These are phyloP conservation scores for Embiotoca jacksoni DNA, from an alignment of 2,113 vertebrate genomes.

Conservation along the genomic window DNA sequence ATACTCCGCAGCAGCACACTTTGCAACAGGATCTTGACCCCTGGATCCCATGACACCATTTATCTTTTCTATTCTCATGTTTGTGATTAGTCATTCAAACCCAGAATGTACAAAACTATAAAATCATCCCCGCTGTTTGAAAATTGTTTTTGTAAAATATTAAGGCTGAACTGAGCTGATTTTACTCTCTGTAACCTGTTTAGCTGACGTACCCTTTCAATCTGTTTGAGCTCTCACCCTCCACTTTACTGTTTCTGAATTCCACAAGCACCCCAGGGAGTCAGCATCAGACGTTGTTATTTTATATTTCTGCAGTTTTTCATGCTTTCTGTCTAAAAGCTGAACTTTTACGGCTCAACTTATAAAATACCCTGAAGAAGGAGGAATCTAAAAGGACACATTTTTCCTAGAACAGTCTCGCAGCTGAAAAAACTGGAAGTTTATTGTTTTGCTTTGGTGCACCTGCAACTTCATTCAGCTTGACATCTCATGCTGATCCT, in stretches of 20 bases:
- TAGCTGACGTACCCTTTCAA: neutral
- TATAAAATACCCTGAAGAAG: neutral
- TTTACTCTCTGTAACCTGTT: neutral
- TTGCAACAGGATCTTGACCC: too few relatives aligned
- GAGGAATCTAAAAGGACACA: conserved; percentile 9
- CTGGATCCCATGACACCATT: too few relatives aligned
- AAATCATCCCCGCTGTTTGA: too few relatives aligned
- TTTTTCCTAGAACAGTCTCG: neutral
- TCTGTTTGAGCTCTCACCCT: neutral
- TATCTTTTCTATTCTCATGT: too few relatives aligned
- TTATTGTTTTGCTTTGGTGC: conserved; percentile 61
- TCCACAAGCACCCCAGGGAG: neutral
- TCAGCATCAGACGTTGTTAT: neutral
- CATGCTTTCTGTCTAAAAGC: conserved; percentile 12
- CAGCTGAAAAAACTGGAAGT: conserved; percentile 68
- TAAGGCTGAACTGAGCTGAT: neutral
- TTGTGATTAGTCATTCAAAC: too few relatives aligned
- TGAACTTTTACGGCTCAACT: conserved; percentile 11
- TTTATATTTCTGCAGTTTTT: neutral
- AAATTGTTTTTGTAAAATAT: too few relatives aligned
- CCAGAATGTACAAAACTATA: too few relatives aligned
- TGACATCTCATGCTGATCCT: conserved; percentile 75
- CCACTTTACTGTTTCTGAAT: neutral
- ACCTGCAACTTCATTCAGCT: conserved; percentile 68
- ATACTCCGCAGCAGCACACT: too few relatives aligned